Evolutionary conservation across 2,888 invertebrate species (phyloP).

Genomic region (Pachliopta kotzebuea): DNA sequence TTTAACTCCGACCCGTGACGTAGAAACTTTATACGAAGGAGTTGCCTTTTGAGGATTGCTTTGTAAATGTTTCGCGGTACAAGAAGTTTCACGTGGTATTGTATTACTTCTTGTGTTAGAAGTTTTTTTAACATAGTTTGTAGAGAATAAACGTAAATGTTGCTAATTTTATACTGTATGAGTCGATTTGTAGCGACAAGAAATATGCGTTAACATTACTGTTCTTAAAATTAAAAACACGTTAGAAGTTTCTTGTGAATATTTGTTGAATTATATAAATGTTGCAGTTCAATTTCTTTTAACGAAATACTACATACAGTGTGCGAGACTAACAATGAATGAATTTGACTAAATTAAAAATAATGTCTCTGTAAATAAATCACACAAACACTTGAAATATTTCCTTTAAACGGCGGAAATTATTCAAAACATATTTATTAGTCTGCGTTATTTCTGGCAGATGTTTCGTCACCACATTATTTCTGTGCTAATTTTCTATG

Average conservation of each 20-base stretch:
- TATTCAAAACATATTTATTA: constrained; percentile 5
- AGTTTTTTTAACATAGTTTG: background rate
- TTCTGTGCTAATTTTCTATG: background rate
- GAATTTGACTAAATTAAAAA: background rate
- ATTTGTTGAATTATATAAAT: background rate
- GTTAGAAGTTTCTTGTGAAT: background rate
- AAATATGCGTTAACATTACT: background rate
- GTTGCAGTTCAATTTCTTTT: too few relatives aligned
- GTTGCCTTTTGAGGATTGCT: constrained; percentile 11
- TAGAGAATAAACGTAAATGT: background rate
- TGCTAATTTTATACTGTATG: background rate
- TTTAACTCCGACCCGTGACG: constrained; percentile 45
- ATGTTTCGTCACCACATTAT: constrained; percentile 6
- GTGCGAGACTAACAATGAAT: background rate
- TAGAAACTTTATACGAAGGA: constrained; percentile 48
- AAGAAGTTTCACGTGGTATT: constrained; percentile 11
- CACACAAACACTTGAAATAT: background rate
- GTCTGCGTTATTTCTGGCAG: constrained; percentile 9
- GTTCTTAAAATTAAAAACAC: background rate
- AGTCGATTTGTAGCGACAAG: background rate
- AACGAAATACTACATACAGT: too few relatives aligned
- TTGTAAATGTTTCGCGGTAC: constrained; percentile 15
- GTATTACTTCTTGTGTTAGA: constrained; percentile 5
- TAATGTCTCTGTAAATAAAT: background rate
- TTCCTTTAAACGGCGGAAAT: constrained; percentile 1